These are phyloP conservation scores for Cervus canadensis DNA, from an alignment of 2,113 vertebrate genomes.

Conservation along the genomic window DNA sequence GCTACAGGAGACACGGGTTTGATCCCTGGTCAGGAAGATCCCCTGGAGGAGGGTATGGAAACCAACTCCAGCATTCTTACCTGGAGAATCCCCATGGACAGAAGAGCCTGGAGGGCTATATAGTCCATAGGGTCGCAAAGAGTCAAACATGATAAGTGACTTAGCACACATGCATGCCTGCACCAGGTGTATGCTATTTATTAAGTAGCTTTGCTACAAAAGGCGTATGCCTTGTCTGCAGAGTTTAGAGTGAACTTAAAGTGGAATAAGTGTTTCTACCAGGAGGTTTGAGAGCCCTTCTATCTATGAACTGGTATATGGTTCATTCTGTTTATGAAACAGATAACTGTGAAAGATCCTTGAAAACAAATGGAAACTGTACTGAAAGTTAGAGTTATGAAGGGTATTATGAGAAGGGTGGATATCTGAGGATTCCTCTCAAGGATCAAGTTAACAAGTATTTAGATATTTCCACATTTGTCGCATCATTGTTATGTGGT, in stretches of 20 bases:
- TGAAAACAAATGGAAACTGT: not conserved
- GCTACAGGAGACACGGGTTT: not conserved
- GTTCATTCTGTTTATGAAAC: not conserved
- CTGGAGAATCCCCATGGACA: not conserved
- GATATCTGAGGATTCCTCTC: not conserved
- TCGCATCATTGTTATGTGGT: not conserved
- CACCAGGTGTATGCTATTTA: not conserved
- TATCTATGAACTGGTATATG: not conserved
- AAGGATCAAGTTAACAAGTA: not conserved
- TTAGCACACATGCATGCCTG: not conserved
- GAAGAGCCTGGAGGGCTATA: not conserved
- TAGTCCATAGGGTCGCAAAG: not conserved
- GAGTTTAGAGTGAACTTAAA: constrained; percentile 2
- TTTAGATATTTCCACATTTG: not conserved
- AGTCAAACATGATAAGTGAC: not conserved
- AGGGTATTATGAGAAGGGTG: not conserved
- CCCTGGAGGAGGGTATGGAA: not conserved
- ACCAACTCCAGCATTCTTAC: not conserved
- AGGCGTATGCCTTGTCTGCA: not conserved
- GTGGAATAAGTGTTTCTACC: not conserved
- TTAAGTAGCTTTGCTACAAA: not conserved
- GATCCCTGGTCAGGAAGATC: not conserved
- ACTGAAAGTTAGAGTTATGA: not conserved
- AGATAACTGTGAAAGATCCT: not conserved
- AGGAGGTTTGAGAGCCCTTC: not conserved